phyloP scores from a whole-genome alignment of 2,888 invertebrate species.

The Drosophila mimica region DNA sequence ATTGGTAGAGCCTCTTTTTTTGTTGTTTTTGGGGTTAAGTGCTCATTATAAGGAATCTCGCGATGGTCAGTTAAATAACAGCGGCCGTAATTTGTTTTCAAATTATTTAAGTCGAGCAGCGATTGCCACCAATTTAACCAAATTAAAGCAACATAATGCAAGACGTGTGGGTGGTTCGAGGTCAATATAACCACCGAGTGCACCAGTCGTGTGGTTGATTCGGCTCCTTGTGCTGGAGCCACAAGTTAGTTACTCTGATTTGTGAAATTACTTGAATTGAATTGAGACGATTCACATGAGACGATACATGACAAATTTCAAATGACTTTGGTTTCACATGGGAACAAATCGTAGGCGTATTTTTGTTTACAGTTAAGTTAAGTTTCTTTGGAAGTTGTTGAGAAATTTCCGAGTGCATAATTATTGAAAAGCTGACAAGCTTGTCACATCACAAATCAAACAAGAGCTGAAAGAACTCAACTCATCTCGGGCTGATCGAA shows the following conservation, averaged over 20 bases:
- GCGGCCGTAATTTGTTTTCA: conserved; percentile 74
- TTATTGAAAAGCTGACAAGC: conserved; percentile 38
- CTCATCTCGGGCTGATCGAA: conserved; percentile 36
- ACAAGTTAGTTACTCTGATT: conserved; percentile 49
- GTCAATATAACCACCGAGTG: conserved; percentile 39
- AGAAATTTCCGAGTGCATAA: conserved; percentile 47
- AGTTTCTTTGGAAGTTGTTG: conserved; percentile 21
- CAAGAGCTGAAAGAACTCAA: conserved; percentile 36
- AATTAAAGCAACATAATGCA: conserved; percentile 77
- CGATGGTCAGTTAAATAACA: conserved; percentile 74
- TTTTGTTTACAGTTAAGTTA: conserved; percentile 23
- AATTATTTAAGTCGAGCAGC: conserved; percentile 77
- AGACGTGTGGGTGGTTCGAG: conserved; percentile 73
- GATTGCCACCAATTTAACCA: conserved; percentile 66
- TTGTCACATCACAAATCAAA: conserved; percentile 38
- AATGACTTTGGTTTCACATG: conserved; percentile 45
- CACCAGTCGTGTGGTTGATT: conserved; percentile 6
- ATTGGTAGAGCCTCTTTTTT: conserved; percentile 31
- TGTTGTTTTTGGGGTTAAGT: conserved; percentile 64
- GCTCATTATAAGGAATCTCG: conserved; percentile 73
- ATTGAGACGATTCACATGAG: conserved; percentile 52
- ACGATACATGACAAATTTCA: conserved; percentile 52
- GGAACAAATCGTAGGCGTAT: conserved; percentile 60
- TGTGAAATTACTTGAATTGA: conserved; percentile 50
- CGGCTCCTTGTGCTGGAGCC: neutral